phyloP scores from a whole-genome alignment of 2,797 vertebrate species.

The Sarcophilus harrisii region DNA sequence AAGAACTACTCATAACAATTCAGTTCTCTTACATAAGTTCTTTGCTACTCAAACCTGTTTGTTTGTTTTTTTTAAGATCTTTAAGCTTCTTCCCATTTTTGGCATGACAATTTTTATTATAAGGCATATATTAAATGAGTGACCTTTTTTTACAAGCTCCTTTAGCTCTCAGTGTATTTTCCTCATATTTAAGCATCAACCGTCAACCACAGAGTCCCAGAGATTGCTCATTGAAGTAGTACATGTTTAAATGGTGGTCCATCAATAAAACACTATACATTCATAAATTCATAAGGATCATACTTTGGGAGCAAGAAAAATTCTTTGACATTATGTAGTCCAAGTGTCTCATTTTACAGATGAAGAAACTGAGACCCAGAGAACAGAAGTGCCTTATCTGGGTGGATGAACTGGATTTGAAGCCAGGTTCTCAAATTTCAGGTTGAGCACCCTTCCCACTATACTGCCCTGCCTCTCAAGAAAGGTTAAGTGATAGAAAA shows the following conservation, averaged over 20 bases:
- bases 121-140: not conserved
- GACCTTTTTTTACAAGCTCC: not conserved
- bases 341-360: not conserved
- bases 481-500: not conserved
- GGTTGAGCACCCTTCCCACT: not conserved
- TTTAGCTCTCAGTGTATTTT: slow-evolving; percentile 6
- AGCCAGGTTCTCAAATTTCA: not conserved
- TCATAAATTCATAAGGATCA: not conserved
- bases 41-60: not conserved
- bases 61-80: not conserved
- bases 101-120: too few relatives aligned
- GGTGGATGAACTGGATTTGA: not conserved
- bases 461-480: not conserved
- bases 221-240: not conserved
- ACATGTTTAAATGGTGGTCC: not conserved
- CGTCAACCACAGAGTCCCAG: not conserved
- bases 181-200: not conserved
- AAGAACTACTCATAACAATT: not conserved
- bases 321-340: not conserved
- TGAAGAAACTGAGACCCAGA: not conserved
- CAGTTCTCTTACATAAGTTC: not conserved
- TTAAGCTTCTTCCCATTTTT: not conserved
- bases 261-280: not conserved
- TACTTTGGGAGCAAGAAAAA: not conserved
- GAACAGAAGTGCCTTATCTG: not conserved